Conservation (phyloP, 2,797 vertebrate species). For the Pterois miles region DNA sequence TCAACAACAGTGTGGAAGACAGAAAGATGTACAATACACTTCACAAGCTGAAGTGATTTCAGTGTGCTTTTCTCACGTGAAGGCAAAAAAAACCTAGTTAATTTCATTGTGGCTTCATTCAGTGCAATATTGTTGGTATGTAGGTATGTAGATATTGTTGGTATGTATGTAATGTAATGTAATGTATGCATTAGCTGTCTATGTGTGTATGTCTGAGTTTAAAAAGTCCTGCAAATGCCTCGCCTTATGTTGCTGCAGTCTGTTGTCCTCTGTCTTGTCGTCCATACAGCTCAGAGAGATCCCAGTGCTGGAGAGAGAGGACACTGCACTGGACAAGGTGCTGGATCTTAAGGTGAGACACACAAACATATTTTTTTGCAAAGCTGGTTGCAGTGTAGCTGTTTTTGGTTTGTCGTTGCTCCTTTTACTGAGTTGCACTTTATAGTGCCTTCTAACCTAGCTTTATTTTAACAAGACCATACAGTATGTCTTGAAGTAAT, state of each 20-base stretch:
- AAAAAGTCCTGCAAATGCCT: constrained; percentile 23
- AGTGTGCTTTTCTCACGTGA: background rate
- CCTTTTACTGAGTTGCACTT: background rate
- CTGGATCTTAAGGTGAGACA: constrained; percentile 80
- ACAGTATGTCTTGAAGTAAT: no score
- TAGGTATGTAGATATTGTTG: background rate
- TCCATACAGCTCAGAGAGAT: constrained; percentile 91
- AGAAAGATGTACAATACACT: constrained; percentile 16
- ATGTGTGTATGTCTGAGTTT: background rate
- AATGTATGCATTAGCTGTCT: background rate
- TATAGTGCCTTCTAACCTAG: background rate
- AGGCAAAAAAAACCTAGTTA: no score
- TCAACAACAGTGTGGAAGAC: constrained; percentile 36
- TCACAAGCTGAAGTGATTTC: constrained; percentile 4
- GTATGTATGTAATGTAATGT: no score
- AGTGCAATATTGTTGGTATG: background rate
- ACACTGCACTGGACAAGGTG: constrained; percentile 88
- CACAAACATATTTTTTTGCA: constrained; percentile 11
- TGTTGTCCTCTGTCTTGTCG: constrained; percentile 90
- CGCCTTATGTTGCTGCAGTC: constrained; percentile 91
- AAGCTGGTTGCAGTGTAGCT: background rate
- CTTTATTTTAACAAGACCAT: background rate
- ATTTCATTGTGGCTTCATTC: background rate
- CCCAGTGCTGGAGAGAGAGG: constrained; percentile 88
- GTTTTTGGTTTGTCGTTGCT: background rate